A percentile compares a stretch with the other conserved stretches of the same genome.
phyloP scores from a whole-genome alignment of 1,140 invertebrate species.

The Ceratoteleas bidentatus region DNA sequence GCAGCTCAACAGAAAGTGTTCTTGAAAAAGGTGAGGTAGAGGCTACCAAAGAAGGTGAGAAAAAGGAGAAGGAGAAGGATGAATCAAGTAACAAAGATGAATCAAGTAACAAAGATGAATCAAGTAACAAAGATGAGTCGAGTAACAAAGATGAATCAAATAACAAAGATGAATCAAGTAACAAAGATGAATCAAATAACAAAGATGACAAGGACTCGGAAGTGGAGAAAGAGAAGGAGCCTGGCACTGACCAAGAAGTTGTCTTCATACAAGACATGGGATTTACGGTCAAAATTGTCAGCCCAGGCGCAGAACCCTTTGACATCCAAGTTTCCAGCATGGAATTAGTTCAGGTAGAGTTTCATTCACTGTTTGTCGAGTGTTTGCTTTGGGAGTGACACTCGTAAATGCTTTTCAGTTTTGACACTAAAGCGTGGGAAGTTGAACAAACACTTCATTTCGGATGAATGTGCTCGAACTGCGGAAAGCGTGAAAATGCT shows the following conservation, averaged over 20 bases:
- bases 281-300: constrained; percentile 95
- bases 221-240: constrained; percentile 77
- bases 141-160: constrained; percentile 74
- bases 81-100: constrained; percentile 73
- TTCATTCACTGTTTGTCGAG: not conserved
- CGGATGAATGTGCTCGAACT: too few relatives aligned
- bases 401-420: too few relatives aligned
- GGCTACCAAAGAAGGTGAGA: constrained; percentile 81
- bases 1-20: constrained; percentile 72
- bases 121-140: constrained; percentile 69
- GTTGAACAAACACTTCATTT: too few relatives aligned
- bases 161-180: constrained; percentile 65
- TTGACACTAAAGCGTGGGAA: too few relatives aligned
- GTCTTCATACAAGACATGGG: constrained; percentile 96
- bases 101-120: constrained; percentile 55
- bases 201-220: constrained; percentile 36
- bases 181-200: constrained; percentile 70
- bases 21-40: constrained; percentile 83
- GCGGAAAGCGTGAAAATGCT: too few relatives aligned
- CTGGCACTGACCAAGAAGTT: constrained; percentile 86
- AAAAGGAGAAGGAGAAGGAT: constrained; percentile 77
- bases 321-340: constrained; percentile 98
- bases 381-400: not conserved
- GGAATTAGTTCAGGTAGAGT: constrained; percentile 93
- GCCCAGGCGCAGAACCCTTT: constrained; percentile 93